phyloP scores from a whole-genome alignment of 2,888 invertebrate species.

The Spodoptera picta region DNA sequence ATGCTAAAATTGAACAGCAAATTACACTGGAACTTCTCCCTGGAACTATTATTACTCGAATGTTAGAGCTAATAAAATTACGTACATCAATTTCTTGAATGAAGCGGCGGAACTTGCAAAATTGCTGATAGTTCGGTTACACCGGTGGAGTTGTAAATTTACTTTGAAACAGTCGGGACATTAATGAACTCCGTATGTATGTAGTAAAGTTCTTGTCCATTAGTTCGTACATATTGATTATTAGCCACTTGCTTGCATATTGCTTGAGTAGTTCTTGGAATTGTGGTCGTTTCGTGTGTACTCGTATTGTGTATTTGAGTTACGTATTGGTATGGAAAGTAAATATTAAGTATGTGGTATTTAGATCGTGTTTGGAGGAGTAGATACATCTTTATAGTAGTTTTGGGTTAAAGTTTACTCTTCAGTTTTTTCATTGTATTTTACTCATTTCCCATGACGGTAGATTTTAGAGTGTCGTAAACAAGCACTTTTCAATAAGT shows the following conservation, averaged over 20 bases:
- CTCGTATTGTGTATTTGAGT: not conserved
- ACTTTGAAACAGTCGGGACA: constrained; percentile 43
- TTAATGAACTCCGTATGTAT: constrained; percentile 61
- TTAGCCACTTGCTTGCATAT: constrained; percentile 36
- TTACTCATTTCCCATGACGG: too few species aligned
- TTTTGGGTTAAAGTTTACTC: too few species aligned
- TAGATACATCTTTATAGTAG: too few species aligned
- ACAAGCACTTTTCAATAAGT: too few species aligned
- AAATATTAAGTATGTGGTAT: too few species aligned
- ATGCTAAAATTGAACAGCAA: constrained; percentile 19
- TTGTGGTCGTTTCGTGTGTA: not conserved
- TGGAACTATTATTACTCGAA: constrained; percentile 28
- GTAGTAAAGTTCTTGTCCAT: constrained; percentile 49
- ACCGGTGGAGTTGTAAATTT: constrained; percentile 53
- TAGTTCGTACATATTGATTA: constrained; percentile 57
- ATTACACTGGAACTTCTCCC: constrained; percentile 14
- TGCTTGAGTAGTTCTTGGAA: constrained; percentile 12
- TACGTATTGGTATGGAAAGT: not conserved
- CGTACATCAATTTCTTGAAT: constrained; percentile 46
- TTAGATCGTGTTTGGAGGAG: too few species aligned
- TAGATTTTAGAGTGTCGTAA: too few species aligned
- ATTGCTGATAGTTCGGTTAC: constrained; percentile 55
- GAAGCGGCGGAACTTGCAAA: constrained; percentile 41
- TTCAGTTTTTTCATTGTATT: too few species aligned
- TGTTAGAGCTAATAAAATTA: constrained; percentile 46